Conservation (phyloP, 2,888 invertebrate species). For the Pecten maximus region DNA sequence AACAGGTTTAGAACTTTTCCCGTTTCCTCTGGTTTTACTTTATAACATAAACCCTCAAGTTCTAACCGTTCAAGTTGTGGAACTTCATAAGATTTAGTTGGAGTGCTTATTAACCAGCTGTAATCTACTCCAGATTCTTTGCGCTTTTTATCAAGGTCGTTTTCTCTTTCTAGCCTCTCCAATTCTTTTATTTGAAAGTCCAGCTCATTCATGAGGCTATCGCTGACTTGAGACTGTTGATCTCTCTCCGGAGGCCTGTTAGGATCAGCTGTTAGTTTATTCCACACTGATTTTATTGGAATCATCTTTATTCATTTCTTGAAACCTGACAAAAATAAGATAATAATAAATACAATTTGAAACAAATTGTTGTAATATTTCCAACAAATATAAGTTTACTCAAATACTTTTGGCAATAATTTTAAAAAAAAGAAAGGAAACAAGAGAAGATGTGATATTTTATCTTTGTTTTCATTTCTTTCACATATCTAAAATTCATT, state of each 20-base stretch:
- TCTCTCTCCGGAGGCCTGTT: slow-evolving; percentile 67
- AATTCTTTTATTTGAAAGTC: slow-evolving; percentile 74
- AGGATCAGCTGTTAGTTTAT: slow-evolving; percentile 62
- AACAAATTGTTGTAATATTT: no score
- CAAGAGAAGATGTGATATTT: no score
- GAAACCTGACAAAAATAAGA: not conserved
- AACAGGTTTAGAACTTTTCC: slow-evolving; percentile 76
- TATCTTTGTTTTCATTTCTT: no score
- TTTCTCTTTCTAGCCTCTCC: slow-evolving; percentile 66
- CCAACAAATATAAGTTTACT: no score
- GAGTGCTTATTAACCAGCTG: slow-evolving; percentile 77
- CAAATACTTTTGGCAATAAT: no score
- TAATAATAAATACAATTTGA: no score
- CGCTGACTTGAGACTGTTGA: slow-evolving; percentile 68
- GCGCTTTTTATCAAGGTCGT: slow-evolving; percentile 69
- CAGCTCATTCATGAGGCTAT: slow-evolving; percentile 74
- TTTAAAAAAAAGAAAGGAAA: no score
- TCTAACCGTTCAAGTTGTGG: slow-evolving; percentile 79
- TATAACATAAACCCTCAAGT: slow-evolving; percentile 77
- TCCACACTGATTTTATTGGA: slow-evolving; percentile 67
- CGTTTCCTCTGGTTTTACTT: slow-evolving; percentile 77
- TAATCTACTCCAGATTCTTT: slow-evolving; percentile 77
- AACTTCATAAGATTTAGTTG: slow-evolving; percentile 74
- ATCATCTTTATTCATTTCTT: slow-evolving; percentile 55
- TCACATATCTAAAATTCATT: no score